These are phyloP conservation scores for Gadus chalcogrammus DNA, from an alignment of 2,113 vertebrate genomes.

Conservation along the genomic window DNA sequence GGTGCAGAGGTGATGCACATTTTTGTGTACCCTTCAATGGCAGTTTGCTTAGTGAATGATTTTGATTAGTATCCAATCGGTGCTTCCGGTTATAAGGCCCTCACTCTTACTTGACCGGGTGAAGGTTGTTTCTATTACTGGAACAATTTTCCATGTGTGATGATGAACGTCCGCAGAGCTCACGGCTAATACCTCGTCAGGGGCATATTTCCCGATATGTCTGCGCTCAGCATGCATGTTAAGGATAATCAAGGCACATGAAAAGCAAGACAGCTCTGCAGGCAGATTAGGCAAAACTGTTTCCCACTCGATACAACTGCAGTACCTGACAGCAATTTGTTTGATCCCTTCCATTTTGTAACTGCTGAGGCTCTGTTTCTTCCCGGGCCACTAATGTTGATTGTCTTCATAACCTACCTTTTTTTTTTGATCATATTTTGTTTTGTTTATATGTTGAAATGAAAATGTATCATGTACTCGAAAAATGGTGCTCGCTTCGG, in stretches of 20 bases:
- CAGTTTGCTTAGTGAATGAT: conserved; percentile 37
- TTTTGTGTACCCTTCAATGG: conserved; percentile 59
- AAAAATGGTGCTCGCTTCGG: conserved; percentile 27
- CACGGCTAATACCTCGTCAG: conserved; percentile 7
- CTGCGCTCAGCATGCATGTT: no score
- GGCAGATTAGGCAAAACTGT: no score
- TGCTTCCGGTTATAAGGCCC: conserved; percentile 54
- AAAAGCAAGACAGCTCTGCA: no score
- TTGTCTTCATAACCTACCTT: neutral
- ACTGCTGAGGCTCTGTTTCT: no score
- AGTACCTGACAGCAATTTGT: conserved; percentile 3
- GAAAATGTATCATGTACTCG: conserved; percentile 8
- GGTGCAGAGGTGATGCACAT: conserved; percentile 50
- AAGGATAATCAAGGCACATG: no score
- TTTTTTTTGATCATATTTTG: neutral
- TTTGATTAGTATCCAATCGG: conserved; percentile 59
- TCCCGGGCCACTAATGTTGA: neutral
- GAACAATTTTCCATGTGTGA: conserved; percentile 38
- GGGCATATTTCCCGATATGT: neutral
- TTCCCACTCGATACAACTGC: no score
- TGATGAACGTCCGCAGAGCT: conserved; percentile 26
- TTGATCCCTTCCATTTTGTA: no score
- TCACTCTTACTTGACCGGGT: conserved; percentile 59
- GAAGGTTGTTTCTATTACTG: conserved; percentile 55
- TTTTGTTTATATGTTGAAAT: conserved; percentile 39